Conservation (phyloP, 2,113 vertebrate genomes). For the Prionailurus viverrinus region DNA sequence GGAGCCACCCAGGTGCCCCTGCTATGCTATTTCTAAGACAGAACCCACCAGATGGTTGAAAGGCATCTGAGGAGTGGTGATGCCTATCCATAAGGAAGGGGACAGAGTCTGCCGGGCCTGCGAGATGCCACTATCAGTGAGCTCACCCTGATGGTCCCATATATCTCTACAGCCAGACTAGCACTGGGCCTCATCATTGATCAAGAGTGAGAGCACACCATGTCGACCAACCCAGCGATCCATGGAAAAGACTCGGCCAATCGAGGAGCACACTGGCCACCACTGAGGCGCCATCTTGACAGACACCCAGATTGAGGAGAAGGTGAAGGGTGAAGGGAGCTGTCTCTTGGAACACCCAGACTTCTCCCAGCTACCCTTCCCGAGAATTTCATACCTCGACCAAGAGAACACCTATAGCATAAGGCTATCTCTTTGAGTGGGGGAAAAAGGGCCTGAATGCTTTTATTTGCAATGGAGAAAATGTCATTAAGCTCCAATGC, state of each 20-base stretch:
- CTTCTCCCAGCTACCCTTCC: neutral
- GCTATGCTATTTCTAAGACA: neutral
- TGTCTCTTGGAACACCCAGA: neutral
- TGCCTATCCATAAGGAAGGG: neutral
- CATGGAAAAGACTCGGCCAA: fast-evolving
- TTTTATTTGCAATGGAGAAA: neutral
- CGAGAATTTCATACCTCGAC: neutral
- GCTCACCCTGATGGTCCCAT: fast-evolving
- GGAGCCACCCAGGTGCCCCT: too few species aligned
- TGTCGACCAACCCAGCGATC: fast-evolving
- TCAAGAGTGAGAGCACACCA: fast-evolving
- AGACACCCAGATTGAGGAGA: neutral
- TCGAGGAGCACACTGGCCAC: fast-evolving
- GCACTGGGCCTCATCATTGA: fast-evolving
- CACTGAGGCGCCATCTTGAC: fast-evolving
- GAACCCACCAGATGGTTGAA: fast-evolving
- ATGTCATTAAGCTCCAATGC: neutral
- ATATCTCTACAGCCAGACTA: fast-evolving
- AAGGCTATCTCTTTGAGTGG: neutral
- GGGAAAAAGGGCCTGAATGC: neutral
- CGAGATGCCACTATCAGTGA: fast-evolving
- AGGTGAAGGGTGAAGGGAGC: neutral
- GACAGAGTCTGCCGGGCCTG: neutral
- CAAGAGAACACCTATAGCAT: neutral
- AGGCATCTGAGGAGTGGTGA: neutral